Percentiles rank a stretch among this genome's conserved stretches.
These are phyloP conservation scores for Megalops atlanticus DNA, from an alignment of 2,113 vertebrate species.

Conservation along the genomic window DNA sequence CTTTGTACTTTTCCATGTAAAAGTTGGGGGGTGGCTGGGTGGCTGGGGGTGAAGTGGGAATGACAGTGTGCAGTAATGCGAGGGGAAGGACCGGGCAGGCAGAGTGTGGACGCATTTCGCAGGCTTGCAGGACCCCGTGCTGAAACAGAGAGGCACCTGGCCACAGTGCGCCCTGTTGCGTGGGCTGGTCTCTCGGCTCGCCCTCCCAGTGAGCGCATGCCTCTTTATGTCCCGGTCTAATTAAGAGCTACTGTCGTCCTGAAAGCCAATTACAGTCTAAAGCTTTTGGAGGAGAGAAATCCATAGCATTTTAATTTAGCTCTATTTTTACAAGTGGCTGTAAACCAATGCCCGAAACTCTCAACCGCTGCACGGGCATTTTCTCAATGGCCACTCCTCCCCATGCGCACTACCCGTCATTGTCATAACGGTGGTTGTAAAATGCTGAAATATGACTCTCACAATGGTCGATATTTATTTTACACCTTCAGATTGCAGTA, in stretches of 20 bases:
- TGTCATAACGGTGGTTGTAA: constrained; percentile 36
- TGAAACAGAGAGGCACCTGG: background rate
- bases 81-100: background rate
- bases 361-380: constrained; percentile 21
- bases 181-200: background rate
- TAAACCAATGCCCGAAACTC: constrained; percentile 38
- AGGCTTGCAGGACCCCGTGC: background rate
- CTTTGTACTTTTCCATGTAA: constrained; percentile 36
- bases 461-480: constrained; percentile 34
- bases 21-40: background rate
- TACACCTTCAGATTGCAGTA: constrained; percentile 32
- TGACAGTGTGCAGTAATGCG: constrained; percentile 28
- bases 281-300: constrained; percentile 45
- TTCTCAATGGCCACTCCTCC: background rate
- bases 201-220: constrained; percentile 26
- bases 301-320: constrained; percentile 53
- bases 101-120: background rate
- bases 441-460: constrained; percentile 46
- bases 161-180: background rate
- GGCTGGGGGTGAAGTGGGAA: constrained; percentile 13
- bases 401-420: constrained; percentile 14
- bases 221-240: constrained; percentile 41
- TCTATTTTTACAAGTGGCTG: constrained; percentile 43
- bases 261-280: constrained; percentile 49
- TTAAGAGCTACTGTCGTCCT: constrained; percentile 49